Evolutionary conservation across 2,113 vertebrate species (phyloP).

Genomic region (Procavia capensis): DNA sequence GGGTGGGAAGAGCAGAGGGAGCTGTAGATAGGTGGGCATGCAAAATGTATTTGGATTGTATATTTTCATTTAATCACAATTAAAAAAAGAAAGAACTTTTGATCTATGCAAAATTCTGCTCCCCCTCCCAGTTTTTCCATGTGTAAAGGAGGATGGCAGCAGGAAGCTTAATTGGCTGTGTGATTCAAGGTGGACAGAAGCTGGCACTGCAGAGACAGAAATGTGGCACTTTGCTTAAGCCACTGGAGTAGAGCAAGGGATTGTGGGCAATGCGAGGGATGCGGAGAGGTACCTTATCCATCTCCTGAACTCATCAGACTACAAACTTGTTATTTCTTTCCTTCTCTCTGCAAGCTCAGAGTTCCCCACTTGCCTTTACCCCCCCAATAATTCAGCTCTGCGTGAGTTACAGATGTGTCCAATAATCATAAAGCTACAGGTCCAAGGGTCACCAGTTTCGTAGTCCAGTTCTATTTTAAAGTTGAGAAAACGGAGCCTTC

Average conservation of each 20-base stretch:
- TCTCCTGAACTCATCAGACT: background rate
- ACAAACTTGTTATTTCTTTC: background rate
- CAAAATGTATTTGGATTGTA: too few relatives aligned
- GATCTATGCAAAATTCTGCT: background rate
- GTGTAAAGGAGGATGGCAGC: background rate
- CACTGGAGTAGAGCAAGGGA: background rate
- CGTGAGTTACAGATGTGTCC: background rate
- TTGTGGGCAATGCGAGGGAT: background rate
- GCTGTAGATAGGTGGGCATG: too few relatives aligned
- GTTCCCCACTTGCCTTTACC: background rate
- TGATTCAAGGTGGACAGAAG: constrained; percentile 32
- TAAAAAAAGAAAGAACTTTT: background rate
- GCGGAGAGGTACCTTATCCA: background rate
- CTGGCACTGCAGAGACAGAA: constrained; percentile 45
- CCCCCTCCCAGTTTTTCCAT: background rate
- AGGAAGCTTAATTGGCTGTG: background rate
- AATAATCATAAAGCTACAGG: background rate
- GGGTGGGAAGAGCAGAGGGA: too few relatives aligned
- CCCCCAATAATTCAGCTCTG: background rate
- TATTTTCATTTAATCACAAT: too few relatives aligned
- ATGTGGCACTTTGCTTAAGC: background rate
- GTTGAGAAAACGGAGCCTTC: background rate
- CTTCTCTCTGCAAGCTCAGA: background rate
- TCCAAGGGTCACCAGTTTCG: background rate
- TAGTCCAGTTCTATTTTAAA: background rate